Percentiles rank a stretch among this genome's conserved stretches.
Evolutionary conservation across 2,113 vertebrate species (phyloP).

Genomic region (Talpa occidentalis): DNA sequence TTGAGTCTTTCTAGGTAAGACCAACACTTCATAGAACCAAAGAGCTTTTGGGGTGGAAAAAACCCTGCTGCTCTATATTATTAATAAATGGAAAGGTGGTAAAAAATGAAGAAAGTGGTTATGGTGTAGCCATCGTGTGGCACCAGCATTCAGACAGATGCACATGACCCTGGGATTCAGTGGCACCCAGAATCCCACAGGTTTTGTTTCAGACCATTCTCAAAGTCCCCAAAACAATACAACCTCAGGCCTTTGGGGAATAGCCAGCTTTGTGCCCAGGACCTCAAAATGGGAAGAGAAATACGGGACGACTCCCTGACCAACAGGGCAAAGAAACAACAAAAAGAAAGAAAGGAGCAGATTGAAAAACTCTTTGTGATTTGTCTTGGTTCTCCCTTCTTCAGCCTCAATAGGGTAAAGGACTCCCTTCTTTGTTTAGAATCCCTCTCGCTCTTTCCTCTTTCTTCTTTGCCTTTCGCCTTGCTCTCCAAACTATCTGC

Average conservation of each 20-base stretch:
- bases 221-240: neutral
- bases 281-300: neutral
- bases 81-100: neutral
- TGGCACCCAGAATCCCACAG: neutral
- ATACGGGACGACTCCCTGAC: neutral
- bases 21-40: neutral
- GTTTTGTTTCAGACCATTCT: neutral
- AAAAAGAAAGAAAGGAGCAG: neutral
- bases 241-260: neutral
- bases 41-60: neutral
- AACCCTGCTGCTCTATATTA: neutral
- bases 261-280: neutral
- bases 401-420: neutral
- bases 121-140: neutral
- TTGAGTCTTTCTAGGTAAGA: neutral
- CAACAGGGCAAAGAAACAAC: neutral
- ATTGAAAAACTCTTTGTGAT: neutral
- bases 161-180: neutral
- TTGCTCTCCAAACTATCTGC: neutral
- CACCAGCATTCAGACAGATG: neutral
- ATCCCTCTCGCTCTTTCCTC: neutral
- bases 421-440: neutral
- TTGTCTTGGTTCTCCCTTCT: neutral
- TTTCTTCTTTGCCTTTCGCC: neutral
- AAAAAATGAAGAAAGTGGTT: neutral